Conservation (phyloP, 2,888 invertebrate genomes). For the Perizoma flavofasciatum region DNA sequence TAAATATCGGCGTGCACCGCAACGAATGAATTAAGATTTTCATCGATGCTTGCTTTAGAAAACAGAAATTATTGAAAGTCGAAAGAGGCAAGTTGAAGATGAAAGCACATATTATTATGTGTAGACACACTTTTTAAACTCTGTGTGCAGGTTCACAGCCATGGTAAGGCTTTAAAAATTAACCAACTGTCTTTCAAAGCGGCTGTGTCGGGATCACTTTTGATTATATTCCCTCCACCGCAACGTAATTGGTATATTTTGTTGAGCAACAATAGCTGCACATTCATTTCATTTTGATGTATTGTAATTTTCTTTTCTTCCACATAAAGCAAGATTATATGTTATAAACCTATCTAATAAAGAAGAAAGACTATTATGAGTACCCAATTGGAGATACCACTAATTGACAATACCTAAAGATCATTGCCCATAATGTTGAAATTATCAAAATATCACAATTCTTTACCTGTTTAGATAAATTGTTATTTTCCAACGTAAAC, state of each 20-base stretch:
- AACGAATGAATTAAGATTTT: no score
- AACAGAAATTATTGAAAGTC: no score
- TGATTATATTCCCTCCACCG: slow-evolving; percentile 77
- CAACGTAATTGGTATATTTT: slow-evolving; percentile 81
- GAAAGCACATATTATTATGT: no score
- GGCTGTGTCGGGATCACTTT: slow-evolving; percentile 65
- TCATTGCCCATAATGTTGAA: no score
- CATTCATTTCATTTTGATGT: slow-evolving; percentile 32
- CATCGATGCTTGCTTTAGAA: no score
- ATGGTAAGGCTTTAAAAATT: neutral
- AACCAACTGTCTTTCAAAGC: slow-evolving; percentile 2
- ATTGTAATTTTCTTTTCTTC: slow-evolving; percentile 12
- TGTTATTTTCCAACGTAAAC: no score
- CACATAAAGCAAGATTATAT: slow-evolving; percentile 5
- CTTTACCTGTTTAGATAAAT: no score
- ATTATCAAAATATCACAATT: no score
- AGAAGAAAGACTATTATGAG: neutral
- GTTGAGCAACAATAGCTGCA: slow-evolving; percentile 76
- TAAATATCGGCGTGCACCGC: no score
- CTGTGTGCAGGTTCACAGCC: slow-evolving; percentile 5
- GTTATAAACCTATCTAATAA: neutral
- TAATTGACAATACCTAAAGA: neutral
- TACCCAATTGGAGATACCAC: no score
- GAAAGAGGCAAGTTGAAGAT: no score
- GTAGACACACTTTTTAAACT: no score